Conservation (phyloP, 2,113 vertebrate species). For the Noturus placidus region DNA sequence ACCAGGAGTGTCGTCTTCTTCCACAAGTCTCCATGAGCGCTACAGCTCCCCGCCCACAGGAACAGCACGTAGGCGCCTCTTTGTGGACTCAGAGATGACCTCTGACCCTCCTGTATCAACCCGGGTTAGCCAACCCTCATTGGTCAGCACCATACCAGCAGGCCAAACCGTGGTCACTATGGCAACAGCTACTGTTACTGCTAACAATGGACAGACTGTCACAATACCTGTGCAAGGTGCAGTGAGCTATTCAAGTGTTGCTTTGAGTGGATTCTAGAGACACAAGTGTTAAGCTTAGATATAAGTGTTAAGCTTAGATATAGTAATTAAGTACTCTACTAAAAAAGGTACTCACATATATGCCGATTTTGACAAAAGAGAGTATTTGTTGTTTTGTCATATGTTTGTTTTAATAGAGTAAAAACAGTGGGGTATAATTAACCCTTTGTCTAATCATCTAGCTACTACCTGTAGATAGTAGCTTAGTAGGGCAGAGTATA, state of each 20-base stretch:
- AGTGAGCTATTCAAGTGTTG: not conserved
- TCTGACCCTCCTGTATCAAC: constrained; percentile 69
- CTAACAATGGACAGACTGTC: constrained; percentile 74
- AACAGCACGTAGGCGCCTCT: constrained; percentile 90
- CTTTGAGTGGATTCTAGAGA: not conserved
- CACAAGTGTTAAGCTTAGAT: not conserved
- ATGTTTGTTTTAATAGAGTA: not conserved
- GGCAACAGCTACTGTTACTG: constrained; percentile 71
- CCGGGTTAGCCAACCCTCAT: constrained; percentile 63
- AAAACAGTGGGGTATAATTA: not conserved
- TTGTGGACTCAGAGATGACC: constrained; percentile 73
- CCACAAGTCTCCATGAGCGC: constrained; percentile 87
- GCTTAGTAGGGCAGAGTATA: not conserved
- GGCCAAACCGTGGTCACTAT: constrained; percentile 79
- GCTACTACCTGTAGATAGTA: not conserved
- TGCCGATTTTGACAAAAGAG: not conserved
- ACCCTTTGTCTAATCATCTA: not conserved
- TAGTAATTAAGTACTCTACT: not conserved
- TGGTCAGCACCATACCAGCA: constrained; percentile 71
- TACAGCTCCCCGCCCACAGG: constrained; percentile 93
- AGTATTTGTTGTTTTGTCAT: not conserved
- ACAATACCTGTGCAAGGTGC: constrained; percentile 84
- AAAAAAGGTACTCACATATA: not conserved
- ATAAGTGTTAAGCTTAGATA: not conserved
- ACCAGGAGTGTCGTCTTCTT: constrained; percentile 78